Evolutionary conservation across 64 coral and sea anemone species (phyloP).

Genomic region (Dendronephthya gigantea): DNA sequence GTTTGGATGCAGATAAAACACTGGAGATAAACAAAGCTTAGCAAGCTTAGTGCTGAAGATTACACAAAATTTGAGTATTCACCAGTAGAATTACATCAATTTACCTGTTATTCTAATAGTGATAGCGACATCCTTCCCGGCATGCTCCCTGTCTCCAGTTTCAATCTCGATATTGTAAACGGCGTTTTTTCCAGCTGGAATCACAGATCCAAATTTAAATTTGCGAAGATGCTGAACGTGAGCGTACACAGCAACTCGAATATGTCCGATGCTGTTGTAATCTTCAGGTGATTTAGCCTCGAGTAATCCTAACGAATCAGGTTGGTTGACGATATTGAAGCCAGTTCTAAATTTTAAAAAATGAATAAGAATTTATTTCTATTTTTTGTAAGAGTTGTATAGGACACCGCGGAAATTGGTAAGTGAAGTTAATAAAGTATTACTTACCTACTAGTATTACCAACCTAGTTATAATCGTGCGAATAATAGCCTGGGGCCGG

Average conservation of each 20-base stretch:
- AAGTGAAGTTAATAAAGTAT: no score
- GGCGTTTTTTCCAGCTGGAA: background rate
- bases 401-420: no score
- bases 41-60: no score
- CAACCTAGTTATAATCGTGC: no score
- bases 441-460: no score
- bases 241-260: conserved; percentile 20
- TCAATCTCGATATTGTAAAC: conserved; percentile 27
- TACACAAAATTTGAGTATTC: no score
- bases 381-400: no score
- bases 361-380: no score
- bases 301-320: conserved; percentile 15
- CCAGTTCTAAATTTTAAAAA: conserved; percentile 8
- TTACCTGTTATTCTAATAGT: conserved; percentile 39
- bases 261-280: conserved; percentile 32
- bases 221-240: background rate
- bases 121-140: conserved; percentile 14
- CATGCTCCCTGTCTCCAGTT: conserved; percentile 12
- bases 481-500: no score
- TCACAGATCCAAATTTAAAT: background rate
- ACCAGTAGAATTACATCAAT: background rate
- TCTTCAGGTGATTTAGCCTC: conserved; percentile 41
- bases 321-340: conserved; percentile 30
- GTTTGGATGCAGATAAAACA: no score
- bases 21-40: no score